Evolutionary conservation across 2,797 vertebrate species (phyloP).

Genomic region (Crypturellus tataupa): DNA sequence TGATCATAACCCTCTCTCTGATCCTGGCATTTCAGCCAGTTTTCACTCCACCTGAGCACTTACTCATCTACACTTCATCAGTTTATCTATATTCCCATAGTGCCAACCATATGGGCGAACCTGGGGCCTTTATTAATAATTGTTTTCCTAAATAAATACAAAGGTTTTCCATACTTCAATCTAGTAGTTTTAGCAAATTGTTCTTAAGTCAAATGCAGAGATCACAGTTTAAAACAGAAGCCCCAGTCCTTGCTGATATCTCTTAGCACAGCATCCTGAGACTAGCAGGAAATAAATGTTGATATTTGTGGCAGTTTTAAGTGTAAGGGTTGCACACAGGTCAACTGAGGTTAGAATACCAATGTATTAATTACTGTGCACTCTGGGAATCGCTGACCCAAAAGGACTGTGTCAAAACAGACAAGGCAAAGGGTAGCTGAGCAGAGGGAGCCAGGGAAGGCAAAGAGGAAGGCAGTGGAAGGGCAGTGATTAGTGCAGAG

Average conservation of each 20-base stretch:
- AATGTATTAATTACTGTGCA: neutral
- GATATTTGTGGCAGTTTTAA: neutral
- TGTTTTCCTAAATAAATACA: neutral
- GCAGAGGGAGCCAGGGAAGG: neutral
- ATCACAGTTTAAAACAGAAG: neutral
- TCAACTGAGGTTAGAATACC: neutral
- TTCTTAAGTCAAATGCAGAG: neutral
- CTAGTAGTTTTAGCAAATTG: neutral
- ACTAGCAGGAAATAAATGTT: neutral
- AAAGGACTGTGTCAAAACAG: neutral
- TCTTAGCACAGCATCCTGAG: neutral
- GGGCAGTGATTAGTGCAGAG: neutral
- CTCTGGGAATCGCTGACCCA: neutral
- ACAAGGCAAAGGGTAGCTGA: neutral
- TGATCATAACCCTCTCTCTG: neutral
- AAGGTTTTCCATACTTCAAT: neutral
- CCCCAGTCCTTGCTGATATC: neutral
- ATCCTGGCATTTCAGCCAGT: neutral
- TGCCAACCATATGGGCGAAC: neutral
- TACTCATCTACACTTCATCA: neutral
- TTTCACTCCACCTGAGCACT: neutral
- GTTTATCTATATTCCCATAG: neutral
- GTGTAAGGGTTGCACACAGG: neutral
- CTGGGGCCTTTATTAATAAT: neutral
- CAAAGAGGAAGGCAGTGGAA: neutral